phyloP scores from a whole-genome alignment of 1,140 invertebrate genomes.

The Nephila pilipes region DNA sequence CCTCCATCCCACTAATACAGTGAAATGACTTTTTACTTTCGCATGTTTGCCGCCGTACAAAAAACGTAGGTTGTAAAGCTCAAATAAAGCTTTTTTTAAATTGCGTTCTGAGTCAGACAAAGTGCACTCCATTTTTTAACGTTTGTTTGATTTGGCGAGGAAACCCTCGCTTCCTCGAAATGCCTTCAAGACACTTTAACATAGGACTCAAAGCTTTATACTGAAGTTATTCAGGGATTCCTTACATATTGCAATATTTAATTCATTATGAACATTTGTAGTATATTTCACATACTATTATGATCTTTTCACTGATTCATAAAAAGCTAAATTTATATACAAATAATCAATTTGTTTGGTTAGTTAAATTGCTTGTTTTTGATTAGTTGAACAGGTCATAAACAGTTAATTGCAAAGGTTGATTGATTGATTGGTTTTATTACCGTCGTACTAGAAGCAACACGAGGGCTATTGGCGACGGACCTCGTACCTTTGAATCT shows the following conservation, averaged over 20 bases:
- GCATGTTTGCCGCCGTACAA: not conserved
- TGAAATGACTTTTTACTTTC: not conserved
- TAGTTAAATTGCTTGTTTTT: no score
- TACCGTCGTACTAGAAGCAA: no score
- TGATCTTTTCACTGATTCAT: no score
- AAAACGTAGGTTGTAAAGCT: constrained; percentile 13
- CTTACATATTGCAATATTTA: not conserved
- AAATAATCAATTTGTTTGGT: no score
- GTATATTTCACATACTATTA: no score
- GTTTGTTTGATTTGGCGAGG: constrained; percentile 45
- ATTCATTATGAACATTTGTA: not conserved
- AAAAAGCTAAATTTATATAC: no score
- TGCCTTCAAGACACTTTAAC: constrained; percentile 26
- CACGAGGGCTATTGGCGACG: no score
- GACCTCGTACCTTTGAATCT: no score
- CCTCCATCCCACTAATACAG: not conserved
- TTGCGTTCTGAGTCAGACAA: not conserved
- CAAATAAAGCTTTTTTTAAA: constrained; percentile 27
- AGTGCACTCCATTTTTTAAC: not conserved
- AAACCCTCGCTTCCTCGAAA: not conserved
- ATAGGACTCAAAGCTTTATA: not conserved
- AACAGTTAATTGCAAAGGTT: no score
- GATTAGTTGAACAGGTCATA: no score
- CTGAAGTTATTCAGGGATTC: not conserved
- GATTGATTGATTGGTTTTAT: no score